Evolutionary conservation across 2,113 vertebrate species (phyloP), one percentile per base, ranked within the genome.

Genomic region (Neodontobutis hainanensis): DNA sequence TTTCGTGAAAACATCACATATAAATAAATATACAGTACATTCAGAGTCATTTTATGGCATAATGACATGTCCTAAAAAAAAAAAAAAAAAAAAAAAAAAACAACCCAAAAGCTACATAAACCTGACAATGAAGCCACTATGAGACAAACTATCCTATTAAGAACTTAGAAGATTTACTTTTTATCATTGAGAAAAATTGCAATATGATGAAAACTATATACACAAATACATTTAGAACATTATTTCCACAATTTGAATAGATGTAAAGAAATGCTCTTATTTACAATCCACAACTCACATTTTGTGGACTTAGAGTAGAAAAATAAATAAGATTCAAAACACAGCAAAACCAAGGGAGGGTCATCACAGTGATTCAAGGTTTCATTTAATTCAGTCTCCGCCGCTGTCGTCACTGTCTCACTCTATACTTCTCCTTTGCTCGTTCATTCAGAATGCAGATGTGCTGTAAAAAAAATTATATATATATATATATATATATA

Each of bases 361-460:
- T 84, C 71, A 19, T 92, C 90, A 91, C 91, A 92, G 92, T 91
- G 90, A 75, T 90, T 72, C 77, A 57, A 68, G 83, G 87, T 75
- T 77, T 80, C 65, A 68, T 56, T 16, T 14, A 77, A 75, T 58
- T 63, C 73, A 57, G 73, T 60, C 80, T 10, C 61, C 45, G 8
- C 44, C 69, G 68, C 19, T 7, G 68, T 48, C 61, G 35, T 57
- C 5, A 32, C 62, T 7, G 48, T 93, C 82, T 93, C 62, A 92
- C 87, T 80, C 77, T 90, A 78, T 94, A 94, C 80, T 93, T 94
- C 77, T 93, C 92, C 84, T 91, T 92, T 47, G 91, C 93, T 52
- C 74, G 61, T 43, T 93, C 93, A 11, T 88, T 93, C 58, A 94
- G 64, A 66, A 90, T 82, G 65, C 93, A 94, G 85, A 94, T 94